Evolutionary conservation across 2,113 vertebrate species (phyloP).

Genomic region (Rallus limicola): DNA sequence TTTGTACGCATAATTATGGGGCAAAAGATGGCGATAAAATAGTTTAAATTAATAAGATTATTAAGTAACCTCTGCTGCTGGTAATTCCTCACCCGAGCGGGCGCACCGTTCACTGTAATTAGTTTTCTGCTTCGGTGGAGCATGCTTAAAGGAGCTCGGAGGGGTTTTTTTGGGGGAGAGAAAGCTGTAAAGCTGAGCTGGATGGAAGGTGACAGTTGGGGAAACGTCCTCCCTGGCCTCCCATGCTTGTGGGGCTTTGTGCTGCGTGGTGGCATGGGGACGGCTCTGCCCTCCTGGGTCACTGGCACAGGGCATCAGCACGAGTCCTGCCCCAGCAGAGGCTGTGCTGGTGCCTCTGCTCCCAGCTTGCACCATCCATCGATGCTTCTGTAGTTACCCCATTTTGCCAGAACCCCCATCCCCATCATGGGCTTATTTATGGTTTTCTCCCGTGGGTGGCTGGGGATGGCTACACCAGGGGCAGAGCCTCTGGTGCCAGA

Average conservation of each 20-base stretch:
- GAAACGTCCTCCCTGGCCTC: neutral
- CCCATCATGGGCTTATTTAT: no score
- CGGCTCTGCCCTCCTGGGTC: neutral
- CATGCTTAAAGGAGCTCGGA: slow-evolving; percentile 28
- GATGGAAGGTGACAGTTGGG: neutral
- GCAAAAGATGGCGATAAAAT: slow-evolving; percentile 49
- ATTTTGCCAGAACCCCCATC: neutral
- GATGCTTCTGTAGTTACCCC: fast-evolving
- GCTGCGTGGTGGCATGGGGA: neutral
- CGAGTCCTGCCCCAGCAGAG: neutral
- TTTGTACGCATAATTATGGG: neutral
- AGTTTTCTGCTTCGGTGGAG: slow-evolving; percentile 55
- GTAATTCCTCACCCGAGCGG: slow-evolving; percentile 33
- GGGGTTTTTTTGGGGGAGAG: neutral
- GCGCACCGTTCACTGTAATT: neutral
- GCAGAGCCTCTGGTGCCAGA: fast-evolving
- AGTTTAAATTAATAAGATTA: slow-evolving; percentile 54
- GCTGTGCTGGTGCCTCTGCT: neutral
- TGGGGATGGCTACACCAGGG: fast-evolving
- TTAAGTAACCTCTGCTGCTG: slow-evolving; percentile 47
- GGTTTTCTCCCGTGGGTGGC: neutral
- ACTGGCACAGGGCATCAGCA: neutral
- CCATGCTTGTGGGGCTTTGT: fast-evolving
- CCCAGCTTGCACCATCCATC: fast-evolving
- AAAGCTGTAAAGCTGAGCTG: neutral